Evolutionary conservation across 1,140 invertebrate genomes (phyloP), one percentile per base, ranked within the genome.

Genomic region (Stegodyphus mimosarum): DNA sequence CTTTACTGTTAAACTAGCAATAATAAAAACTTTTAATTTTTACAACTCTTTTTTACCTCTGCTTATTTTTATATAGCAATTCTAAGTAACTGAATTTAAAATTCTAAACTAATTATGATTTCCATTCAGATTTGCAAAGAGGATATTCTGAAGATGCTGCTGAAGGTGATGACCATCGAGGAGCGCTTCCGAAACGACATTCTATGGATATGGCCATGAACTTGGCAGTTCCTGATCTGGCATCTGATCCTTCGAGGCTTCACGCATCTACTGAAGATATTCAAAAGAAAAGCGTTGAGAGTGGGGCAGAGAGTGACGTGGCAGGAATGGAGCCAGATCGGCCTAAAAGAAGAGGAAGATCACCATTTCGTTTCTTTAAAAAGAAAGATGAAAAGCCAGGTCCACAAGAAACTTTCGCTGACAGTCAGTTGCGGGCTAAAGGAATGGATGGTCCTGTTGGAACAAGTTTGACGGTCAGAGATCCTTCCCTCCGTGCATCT

Each of bases 311-410:
- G 33, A 79, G 86, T 5, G 79, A 88, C 76, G 52, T 87, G 87
- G 63, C 79, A 49, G 90, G 90, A 79, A 94, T 96, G 52, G 94
- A 96, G 71, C 83, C 83, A 6, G 75, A 87, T 77, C 95, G 96
- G 88, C 89, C 90, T 67, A 97, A 97, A 89, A 94, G 95, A 89
- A 91, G 96, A 15, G 96, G 96, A 67, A 93, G 95, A 88, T 97
- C 96, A 55, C 96, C 96, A 48, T 98, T 98, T 90, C 95, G 95
- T 89, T 95, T 96, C 90, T 96, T 96, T 90, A 94, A 94, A 50
- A 93, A 94, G 80, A 96, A 95, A 90, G 86, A 87, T 6, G 86
- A 87, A 18, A 85, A 85, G 17, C 55, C 52, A 55, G n/a, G 88
- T 88, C 64, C 81, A 70, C 90, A 18, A 87, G 74, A 84, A 11